These are phyloP conservation scores for Aphyosemion australe DNA, from an alignment of 2,113 vertebrate genomes.

Conservation along the genomic window DNA sequence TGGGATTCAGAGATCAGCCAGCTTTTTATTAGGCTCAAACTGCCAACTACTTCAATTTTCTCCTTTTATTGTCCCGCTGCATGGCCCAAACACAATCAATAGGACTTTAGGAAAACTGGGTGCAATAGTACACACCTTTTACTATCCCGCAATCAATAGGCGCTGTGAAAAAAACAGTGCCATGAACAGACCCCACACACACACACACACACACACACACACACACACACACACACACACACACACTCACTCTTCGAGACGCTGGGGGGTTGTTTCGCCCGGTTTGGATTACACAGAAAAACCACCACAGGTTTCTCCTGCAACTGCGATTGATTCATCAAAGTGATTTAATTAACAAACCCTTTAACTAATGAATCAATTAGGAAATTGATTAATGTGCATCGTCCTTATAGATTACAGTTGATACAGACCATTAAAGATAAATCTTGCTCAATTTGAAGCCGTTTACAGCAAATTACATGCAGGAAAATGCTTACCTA, in stretches of 20 bases:
- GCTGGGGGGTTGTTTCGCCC: slow-evolving; percentile 29
- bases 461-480: slow-evolving; percentile 51
- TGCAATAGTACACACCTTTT: slow-evolving; percentile 66
- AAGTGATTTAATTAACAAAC: slow-evolving; percentile 68
- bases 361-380: slow-evolving; percentile 71
- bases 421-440: slow-evolving; percentile 66
- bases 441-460: slow-evolving; percentile 56
- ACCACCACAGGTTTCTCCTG: slow-evolving; percentile 37
- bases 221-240: slow-evolving; percentile 7
- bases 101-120: slow-evolving; percentile 68
- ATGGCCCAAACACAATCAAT: slow-evolving; percentile 70
- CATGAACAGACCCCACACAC: slow-evolving; percentile 41
- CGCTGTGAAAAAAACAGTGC: slow-evolving; percentile 51
- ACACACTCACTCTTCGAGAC: too few species aligned
- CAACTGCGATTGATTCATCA: slow-evolving; percentile 65
- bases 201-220: slow-evolving; percentile 13
- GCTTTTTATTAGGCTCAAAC: slow-evolving; percentile 55
- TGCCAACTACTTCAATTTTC: slow-evolving; percentile 6
- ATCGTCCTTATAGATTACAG: slow-evolving; percentile 55
- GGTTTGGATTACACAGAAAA: slow-evolving; percentile 51
- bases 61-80: slow-evolving; percentile 52
- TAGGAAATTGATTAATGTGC: slow-evolving; percentile 64
- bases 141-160: slow-evolving; percentile 63
- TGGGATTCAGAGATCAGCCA: slow-evolving; percentile 22
- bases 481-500: slow-evolving; percentile 39